These are phyloP conservation scores for Poecilia picta DNA, from an alignment of 2,797 vertebrate species.

Conservation along the genomic window DNA sequence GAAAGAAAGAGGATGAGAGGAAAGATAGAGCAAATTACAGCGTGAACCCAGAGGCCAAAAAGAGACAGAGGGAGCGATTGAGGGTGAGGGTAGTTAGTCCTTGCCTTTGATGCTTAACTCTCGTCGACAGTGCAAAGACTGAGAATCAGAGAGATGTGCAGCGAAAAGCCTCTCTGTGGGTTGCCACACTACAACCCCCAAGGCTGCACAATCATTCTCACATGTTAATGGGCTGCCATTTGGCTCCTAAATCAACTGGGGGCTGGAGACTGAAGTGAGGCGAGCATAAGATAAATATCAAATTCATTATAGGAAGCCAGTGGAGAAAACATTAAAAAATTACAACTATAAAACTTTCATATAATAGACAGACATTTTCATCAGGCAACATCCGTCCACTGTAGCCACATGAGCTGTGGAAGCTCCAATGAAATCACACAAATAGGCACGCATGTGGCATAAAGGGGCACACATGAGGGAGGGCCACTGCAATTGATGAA, in stretches of 20 bases:
- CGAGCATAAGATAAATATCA: conserved; percentile 65
- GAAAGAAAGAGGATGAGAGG: conserved; percentile 34
- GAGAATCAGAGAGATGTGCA: conserved; percentile 68
- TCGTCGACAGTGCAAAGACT: conserved; percentile 68
- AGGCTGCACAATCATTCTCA: conserved; percentile 74
- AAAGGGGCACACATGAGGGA: conserved; percentile 64
- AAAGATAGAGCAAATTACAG: conserved; percentile 81
- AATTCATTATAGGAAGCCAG: conserved; percentile 60
- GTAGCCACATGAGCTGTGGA: background rate
- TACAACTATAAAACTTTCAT: conserved; percentile 47
- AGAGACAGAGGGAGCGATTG: conserved; percentile 70
- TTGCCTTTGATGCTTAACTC: conserved; percentile 79
- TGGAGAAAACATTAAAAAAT: conserved; percentile 49
- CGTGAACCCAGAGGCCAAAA: conserved; percentile 80
- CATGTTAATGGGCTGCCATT: conserved; percentile 79
- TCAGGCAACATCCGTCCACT: conserved; percentile 12
- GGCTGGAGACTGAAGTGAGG: conserved; percentile 65
- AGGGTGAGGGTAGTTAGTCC: conserved; percentile 75
- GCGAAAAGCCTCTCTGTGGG: conserved; percentile 65
- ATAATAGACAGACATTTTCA: conserved; percentile 38
- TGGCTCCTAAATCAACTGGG: conserved; percentile 75
- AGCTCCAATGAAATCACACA: conserved; percentile 39
- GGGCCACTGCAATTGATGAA: conserved; percentile 60
- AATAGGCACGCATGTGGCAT: conserved; percentile 39
- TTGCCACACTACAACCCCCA: conserved; percentile 64